Percentiles rank a stretch among this genome's conserved stretches.
phyloP scores from a whole-genome alignment of 2,113 vertebrate species.

The Electrona antarctica region DNA sequence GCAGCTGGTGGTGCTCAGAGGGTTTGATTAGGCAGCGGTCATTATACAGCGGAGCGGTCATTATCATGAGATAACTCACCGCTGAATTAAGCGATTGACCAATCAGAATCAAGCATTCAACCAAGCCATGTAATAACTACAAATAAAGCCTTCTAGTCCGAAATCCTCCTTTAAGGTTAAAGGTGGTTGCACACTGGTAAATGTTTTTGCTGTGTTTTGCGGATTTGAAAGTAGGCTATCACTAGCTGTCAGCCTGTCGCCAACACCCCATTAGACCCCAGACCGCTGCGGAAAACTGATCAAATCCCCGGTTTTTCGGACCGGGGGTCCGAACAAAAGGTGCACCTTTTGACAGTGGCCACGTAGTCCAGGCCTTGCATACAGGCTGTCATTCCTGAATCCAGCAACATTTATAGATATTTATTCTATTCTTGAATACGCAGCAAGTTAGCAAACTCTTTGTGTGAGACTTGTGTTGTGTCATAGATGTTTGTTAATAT shows the following conservation, averaged over 20 bases:
- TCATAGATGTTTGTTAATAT: not conserved
- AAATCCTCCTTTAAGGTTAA: not conserved
- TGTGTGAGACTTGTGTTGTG: conserved; percentile 25
- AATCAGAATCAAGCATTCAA: too few relatives aligned
- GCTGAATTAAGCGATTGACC: too few relatives aligned
- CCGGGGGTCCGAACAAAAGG: too few relatives aligned
- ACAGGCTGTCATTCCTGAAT: conserved; percentile 1
- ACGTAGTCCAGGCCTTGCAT: conserved; percentile 28
- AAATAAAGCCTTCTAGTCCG: too few relatives aligned
- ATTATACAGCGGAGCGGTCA: too few relatives aligned
- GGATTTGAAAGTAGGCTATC: not conserved
- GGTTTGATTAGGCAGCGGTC: too few relatives aligned
- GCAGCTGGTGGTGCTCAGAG: too few relatives aligned
- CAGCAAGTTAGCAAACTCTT: not conserved
- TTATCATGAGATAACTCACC: too few relatives aligned
- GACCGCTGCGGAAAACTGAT: conserved; percentile 5
- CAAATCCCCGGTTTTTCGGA: conserved; percentile 22
- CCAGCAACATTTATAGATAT: conserved; percentile 5
- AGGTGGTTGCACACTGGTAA: not conserved
- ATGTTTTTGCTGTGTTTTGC: conserved; percentile 5
- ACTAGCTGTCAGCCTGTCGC: not conserved
- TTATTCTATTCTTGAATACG: not conserved
- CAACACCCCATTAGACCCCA: too few relatives aligned
- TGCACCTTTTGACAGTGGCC: conserved; percentile 48
- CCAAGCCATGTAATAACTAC: too few relatives aligned